These are phyloP conservation scores for Lophius piscatorius DNA, from an alignment of 2,113 vertebrate species.

Conservation along the genomic window DNA sequence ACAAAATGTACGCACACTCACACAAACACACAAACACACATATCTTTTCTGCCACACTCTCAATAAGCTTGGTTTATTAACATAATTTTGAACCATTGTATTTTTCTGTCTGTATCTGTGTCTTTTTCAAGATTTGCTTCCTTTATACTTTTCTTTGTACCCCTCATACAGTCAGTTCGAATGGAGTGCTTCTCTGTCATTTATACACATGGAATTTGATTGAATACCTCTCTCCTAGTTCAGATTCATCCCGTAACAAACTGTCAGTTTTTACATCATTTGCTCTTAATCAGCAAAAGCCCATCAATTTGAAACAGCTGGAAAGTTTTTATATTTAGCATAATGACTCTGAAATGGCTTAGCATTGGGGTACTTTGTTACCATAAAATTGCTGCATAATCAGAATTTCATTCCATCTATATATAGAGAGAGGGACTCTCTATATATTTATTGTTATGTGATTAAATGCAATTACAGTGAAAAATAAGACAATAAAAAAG, in stretches of 20 bases:
- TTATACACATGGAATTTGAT: slow-evolving; percentile 3
- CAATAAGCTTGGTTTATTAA: slow-evolving; percentile 66
- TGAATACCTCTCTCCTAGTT: background rate
- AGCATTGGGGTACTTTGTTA: background rate
- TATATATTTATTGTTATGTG: too few relatives aligned
- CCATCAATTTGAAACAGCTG: background rate
- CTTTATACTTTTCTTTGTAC: slow-evolving; percentile 26
- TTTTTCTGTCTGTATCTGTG: slow-evolving; percentile 39
- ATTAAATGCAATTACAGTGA: background rate
- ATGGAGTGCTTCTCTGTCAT: slow-evolving; percentile 4
- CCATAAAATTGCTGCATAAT: background rate
- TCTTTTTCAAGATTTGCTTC: slow-evolving; percentile 42
- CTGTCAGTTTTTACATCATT: background rate
- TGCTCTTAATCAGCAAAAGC: background rate
- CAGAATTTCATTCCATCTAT: background rate
- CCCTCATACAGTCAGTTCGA: slow-evolving; percentile 28
- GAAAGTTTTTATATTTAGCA: slow-evolving; percentile 3
- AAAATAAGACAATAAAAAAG: too few relatives aligned
- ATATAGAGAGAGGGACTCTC: too few relatives aligned
- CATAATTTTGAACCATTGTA: slow-evolving; percentile 58
- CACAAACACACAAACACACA: slow-evolving; percentile 24
- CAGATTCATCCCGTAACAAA: background rate
- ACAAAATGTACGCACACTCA: slow-evolving; percentile 18
- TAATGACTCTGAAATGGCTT: background rate
- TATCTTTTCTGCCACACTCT: slow-evolving; percentile 63